These are phyloP conservation scores for Bombus fervidus DNA, from an alignment of 1,140 invertebrate genomes.

Conservation along the genomic window DNA sequence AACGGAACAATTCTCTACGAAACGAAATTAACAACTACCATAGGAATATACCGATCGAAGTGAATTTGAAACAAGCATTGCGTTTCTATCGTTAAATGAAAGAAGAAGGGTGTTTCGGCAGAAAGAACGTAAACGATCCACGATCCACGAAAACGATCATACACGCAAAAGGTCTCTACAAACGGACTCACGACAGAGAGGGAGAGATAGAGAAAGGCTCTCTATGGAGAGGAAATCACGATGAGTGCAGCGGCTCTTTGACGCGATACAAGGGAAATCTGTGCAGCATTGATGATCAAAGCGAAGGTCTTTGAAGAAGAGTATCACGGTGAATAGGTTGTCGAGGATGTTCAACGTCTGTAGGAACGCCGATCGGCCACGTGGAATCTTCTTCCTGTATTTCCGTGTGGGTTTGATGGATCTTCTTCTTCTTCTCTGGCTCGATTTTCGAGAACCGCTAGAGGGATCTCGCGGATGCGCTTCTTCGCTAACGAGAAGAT, in stretches of 20 bases:
- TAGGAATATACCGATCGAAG: background rate
- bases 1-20: background rate
- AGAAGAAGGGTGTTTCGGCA: background rate
- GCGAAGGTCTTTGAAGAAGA: slow-evolving; percentile 10
- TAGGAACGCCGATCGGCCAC: background rate
- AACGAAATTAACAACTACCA: background rate
- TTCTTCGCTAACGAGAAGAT: background rate
- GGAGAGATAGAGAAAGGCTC: background rate
- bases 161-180: background rate
- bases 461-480: background rate
- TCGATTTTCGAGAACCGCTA: slow-evolving; percentile 6
- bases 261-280: background rate
- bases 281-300: slow-evolving; percentile 24
- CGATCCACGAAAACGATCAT: slow-evolving; percentile 1
- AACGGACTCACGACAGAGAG: background rate
- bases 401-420: background rate
- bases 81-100: background rate
- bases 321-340: background rate
- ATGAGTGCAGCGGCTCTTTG: background rate
- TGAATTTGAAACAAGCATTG: background rate
- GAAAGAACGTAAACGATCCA: too few relatives aligned
- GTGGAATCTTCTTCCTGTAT: background rate
- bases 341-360: background rate
- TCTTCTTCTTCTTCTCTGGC: background rate
- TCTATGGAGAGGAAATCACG: background rate